These are phyloP conservation scores for Octodon degus DNA, from an alignment of 2,113 vertebrate species.

Conservation along the genomic window DNA sequence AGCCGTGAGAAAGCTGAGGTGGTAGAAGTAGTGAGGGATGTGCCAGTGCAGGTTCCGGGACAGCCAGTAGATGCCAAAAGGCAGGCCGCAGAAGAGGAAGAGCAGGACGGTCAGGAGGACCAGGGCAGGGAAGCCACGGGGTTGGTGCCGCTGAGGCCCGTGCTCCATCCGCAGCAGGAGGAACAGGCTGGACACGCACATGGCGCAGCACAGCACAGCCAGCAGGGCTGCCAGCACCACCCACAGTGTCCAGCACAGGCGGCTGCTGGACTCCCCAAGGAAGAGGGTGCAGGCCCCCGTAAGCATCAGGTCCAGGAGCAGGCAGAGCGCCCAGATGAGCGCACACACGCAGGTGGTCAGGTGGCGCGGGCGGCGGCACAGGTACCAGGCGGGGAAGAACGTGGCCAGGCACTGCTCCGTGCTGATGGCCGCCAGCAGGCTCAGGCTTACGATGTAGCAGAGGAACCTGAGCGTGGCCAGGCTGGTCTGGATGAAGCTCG, in stretches of 20 bases:
- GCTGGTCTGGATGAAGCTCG: background rate
- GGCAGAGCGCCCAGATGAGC: constrained; percentile 75
- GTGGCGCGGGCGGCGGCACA: background rate
- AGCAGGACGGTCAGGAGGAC: constrained; percentile 17
- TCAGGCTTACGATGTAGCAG: constrained; percentile 43
- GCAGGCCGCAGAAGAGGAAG: constrained; percentile 60
- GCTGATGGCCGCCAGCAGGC: constrained; percentile 69
- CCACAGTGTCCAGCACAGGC: constrained; percentile 28
- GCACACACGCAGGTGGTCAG: constrained; percentile 52
- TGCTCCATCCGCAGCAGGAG: constrained; percentile 32
- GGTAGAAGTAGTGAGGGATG: constrained; percentile 45
- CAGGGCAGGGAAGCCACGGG: background rate
- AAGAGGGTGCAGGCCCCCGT: constrained; percentile 60
- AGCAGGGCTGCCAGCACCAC: background rate
- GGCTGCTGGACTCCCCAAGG: background rate
- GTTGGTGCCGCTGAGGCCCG: background rate
- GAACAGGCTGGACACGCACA: constrained; percentile 54
- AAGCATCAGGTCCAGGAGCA: constrained; percentile 48
- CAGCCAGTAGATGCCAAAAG: constrained; percentile 65
- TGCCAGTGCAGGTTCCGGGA: constrained; percentile 41
- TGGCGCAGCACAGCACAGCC: background rate
- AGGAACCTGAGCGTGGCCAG: constrained; percentile 10
- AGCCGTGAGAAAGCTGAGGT: constrained; percentile 43
- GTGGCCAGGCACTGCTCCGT: constrained; percentile 52
- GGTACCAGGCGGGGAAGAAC: constrained; percentile 73